Evolutionary conservation across 2,113 vertebrate species (phyloP), one percentile per base, ranked within the genome.

Genomic region (Gallinago paraguaiae): DNA sequence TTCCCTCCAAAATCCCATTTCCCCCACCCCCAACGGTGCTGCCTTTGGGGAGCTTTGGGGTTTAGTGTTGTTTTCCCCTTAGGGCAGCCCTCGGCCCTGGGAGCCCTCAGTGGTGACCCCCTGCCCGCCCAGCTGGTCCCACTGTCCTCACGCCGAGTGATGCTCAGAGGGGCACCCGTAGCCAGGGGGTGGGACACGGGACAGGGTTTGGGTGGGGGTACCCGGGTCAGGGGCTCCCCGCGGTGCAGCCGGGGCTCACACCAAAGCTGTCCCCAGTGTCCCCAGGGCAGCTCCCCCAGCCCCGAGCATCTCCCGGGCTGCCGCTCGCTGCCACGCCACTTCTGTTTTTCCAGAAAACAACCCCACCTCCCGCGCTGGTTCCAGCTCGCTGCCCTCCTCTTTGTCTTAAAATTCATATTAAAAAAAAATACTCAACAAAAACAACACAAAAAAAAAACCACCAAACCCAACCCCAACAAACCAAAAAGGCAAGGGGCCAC

Each of bases 321-420:
- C 31, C 50, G 61, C 57, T 18, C 5, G 11, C 4, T 2, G 28
- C 83, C 71, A 12, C 5, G 0, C 54, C 8, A 57, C 92, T 92
- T 92, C 87, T 93, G 92, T 92, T 96, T 96, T 93, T 71, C 82
- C 93, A 92, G 86, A 84, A 92, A 88, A 94, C 92, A 94, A 75
- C 78, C 82, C 76, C 87, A 61, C 78, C 91, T 92, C 68, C 67
- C 4, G 10, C 1, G 4, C 81, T 1, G 75, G 86, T 95, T 95
- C 93, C 95, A 93, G 92, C 65, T 77, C 75, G 13, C 82, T 96
- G 69, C 86, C 91, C 92, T 95, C 88, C 57, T 27, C 90, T 96
- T 93, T 59, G 91, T 63, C 94, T 94, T 33, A 39, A 93, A 91
- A 96, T 95, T 92, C 48, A 96, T 67, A 53, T 53, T 51, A 27